Conservation (phyloP, 2,797 vertebrate species). For the Chromis chromis region DNA sequence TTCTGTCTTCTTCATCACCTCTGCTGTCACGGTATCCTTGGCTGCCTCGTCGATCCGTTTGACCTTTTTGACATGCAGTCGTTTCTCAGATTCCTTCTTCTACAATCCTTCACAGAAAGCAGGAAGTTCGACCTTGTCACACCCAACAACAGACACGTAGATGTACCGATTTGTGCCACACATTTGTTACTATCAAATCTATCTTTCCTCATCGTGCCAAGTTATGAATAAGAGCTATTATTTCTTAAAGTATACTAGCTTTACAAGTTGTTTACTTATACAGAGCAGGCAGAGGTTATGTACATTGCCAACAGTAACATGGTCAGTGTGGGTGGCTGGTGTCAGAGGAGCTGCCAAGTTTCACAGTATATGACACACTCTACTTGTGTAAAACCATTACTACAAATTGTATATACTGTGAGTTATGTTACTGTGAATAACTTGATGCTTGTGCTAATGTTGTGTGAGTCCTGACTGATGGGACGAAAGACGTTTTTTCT, state of each 20-base stretch:
- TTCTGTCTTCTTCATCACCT: neutral
- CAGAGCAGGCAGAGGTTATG: neutral
- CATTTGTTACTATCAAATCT: neutral
- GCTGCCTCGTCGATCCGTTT: conserved; percentile 5
- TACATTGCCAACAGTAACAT: conserved; percentile 3
- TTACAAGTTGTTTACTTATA: neutral
- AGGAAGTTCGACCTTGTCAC: neutral
- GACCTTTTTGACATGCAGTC: conserved; percentile 10
- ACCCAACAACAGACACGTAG: neutral
- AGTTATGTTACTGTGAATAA: neutral
- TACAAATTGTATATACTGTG: neutral
- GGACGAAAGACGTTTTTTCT: neutral
- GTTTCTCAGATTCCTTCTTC: neutral
- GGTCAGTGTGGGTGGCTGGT: neutral
- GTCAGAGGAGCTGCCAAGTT: neutral
- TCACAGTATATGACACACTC: neutral
- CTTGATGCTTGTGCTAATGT: neutral
- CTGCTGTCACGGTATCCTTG: conserved; percentile 21
- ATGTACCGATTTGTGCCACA: neutral
- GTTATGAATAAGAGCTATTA: too few relatives aligned
- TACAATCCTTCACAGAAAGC: neutral
- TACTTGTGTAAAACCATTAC: neutral
- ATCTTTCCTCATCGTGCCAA: neutral
- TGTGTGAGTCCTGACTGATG: neutral
- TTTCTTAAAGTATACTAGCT: neutral